A percentile compares a stretch with the other conserved stretches of the same genome.
These are phyloP conservation scores for Rhadina sibilatrix DNA, from an alignment of 2,113 vertebrate genomes.

Conservation along the genomic window DNA sequence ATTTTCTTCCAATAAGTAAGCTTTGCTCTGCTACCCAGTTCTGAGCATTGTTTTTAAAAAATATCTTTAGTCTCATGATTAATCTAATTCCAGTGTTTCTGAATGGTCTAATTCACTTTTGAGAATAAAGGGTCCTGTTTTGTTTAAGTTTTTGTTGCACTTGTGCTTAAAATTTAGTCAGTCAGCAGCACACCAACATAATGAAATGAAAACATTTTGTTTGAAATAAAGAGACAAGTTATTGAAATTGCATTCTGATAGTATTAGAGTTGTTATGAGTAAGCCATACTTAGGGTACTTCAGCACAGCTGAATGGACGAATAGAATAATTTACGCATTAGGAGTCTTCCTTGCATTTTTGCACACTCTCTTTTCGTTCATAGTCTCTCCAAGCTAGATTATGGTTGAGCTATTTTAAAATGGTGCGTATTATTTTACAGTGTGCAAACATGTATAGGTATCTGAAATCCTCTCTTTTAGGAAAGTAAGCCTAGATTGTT, in stretches of 20 bases:
- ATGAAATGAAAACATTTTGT: background rate
- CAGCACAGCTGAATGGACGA: background rate
- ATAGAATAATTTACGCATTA: background rate
- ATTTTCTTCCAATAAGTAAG: background rate
- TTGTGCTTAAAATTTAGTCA: conserved; percentile 44
- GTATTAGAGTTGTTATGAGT: background rate
- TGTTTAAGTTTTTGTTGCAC: conserved; percentile 26
- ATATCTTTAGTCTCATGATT: background rate
- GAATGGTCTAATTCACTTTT: conserved; percentile 49
- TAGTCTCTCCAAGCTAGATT: background rate
- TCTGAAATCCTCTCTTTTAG: background rate
- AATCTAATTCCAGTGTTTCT: conserved; percentile 52
- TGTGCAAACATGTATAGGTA: background rate
- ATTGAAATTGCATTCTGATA: conserved; percentile 16
- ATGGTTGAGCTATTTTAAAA: background rate
- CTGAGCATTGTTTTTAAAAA: conserved; percentile 24
- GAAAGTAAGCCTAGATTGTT: background rate
- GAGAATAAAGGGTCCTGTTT: background rate
- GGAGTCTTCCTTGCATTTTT: conserved; percentile 6
- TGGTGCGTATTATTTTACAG: background rate
- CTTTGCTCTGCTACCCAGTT: background rate
- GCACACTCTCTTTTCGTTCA: background rate
- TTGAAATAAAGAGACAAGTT: conserved; percentile 42
- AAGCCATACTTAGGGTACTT: background rate
- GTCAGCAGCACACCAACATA: background rate